Percentiles rank a stretch among this genome's conserved stretches.
These are phyloP conservation scores for Nothoprocta pentlandii DNA, from an alignment of 2,113 vertebrate species.

Conservation along the genomic window DNA sequence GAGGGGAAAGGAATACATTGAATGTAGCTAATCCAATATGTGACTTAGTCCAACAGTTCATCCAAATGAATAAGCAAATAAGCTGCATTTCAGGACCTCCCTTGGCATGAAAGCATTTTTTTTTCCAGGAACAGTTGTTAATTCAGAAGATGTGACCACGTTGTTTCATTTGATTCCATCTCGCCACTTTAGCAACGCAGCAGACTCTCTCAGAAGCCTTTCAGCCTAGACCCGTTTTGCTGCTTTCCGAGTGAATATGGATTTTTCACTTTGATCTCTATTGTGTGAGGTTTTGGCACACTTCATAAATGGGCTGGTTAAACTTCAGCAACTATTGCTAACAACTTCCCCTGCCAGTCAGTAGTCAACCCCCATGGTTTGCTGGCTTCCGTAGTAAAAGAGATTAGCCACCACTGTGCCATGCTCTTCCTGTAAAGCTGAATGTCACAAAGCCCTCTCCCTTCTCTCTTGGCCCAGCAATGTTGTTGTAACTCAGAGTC, in stretches of 20 bases:
- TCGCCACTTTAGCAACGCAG: background rate
- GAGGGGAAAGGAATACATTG: background rate
- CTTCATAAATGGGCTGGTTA: background rate
- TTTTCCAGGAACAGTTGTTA: background rate
- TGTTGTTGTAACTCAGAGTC: background rate
- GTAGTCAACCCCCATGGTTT: background rate
- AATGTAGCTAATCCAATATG: background rate
- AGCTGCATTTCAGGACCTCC: background rate
- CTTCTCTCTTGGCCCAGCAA: background rate
- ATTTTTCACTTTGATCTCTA: background rate
- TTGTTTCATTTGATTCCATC: background rate
- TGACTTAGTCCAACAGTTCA: background rate
- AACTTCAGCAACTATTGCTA: background rate
- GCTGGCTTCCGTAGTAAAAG: background rate
- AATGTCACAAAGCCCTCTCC: background rate
- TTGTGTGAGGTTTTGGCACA: background rate
- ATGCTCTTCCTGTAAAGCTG: background rate
- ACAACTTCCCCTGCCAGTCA: background rate
- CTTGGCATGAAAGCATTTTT: background rate
- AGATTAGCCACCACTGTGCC: background rate
- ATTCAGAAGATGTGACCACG: background rate
- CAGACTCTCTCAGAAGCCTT: background rate
- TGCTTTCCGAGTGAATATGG: background rate
- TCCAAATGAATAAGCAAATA: conserved; percentile 11
- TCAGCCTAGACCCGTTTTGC: background rate